Percentiles rank a stretch among this genome's conserved stretches.
Evolutionary conservation across 2,113 vertebrate species (phyloP).

Genomic region (Ovis canadensis): DNA sequence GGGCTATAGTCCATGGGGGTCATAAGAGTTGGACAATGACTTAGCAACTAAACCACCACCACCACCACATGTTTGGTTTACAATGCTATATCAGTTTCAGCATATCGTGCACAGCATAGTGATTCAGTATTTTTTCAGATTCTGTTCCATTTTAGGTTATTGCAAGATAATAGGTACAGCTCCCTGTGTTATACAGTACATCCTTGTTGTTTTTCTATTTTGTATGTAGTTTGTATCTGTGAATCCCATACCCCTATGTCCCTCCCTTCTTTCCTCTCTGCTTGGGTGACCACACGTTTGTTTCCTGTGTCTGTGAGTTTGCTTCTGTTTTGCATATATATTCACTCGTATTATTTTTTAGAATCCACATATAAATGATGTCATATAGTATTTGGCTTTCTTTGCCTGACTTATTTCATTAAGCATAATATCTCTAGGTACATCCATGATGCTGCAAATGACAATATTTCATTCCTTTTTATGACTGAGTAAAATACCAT

Average conservation of each 20-base stretch:
- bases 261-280: not conserved
- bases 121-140: not conserved
- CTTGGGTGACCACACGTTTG: not conserved
- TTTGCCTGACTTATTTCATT: not conserved
- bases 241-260: not conserved
- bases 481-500: not conserved
- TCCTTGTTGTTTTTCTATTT: not conserved
- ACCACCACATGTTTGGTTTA: not conserved
- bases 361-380: not conserved
- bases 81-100: not conserved
- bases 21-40: not conserved
- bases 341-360: not conserved
- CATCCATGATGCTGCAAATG: not conserved
- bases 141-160: not conserved
- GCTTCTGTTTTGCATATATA: not conserved
- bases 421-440: not conserved
- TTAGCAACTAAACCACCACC: not conserved
- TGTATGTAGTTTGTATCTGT: not conserved
- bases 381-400: not conserved
- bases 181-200: not conserved
- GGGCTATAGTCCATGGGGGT: not conserved
- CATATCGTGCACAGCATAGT: not conserved
- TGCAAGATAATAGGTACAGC: not conserved
- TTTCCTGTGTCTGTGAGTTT: not conserved
- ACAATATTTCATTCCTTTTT: not conserved